phyloP scores from a whole-genome alignment of 2,113 vertebrate genomes.

The Sclerurus mexicanus region DNA sequence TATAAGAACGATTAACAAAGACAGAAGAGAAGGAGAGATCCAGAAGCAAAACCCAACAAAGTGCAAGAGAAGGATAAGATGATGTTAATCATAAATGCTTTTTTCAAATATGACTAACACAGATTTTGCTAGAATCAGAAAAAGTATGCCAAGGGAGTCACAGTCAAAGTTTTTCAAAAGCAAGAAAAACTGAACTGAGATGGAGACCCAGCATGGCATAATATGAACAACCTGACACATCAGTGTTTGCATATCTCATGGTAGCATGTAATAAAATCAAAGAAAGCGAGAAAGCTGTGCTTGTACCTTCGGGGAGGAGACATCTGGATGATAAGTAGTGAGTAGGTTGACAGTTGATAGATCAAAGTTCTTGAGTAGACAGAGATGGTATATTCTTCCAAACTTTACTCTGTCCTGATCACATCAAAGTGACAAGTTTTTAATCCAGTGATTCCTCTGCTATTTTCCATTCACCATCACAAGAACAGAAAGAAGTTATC shows the following conservation, averaged over 20 bases:
- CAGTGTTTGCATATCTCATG: not conserved
- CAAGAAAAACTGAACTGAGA: not conserved
- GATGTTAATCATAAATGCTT: not conserved
- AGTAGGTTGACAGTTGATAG: not conserved
- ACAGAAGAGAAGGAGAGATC: not conserved
- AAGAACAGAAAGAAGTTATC: not conserved
- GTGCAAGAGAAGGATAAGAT: not conserved
- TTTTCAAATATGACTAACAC: not conserved
- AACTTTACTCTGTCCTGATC: not conserved
- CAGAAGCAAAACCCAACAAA: not conserved
- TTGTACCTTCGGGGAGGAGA: not conserved
- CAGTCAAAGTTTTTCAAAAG: not conserved
- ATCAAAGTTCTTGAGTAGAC: not conserved
- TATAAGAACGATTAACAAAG: not conserved
- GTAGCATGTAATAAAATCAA: not conserved
- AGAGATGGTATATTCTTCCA: not conserved
- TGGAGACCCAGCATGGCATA: not conserved
- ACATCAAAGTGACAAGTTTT: not conserved
- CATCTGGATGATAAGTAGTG: not conserved
- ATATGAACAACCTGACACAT: not conserved
- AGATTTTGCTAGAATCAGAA: not conserved
- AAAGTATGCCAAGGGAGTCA: not conserved
- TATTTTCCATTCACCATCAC: not conserved
- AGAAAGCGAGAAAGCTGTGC: not conserved
- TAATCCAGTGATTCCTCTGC: not conserved